Conservation (phyloP, 1,140 invertebrate species). For the Acromyrmex charruanus region DNA sequence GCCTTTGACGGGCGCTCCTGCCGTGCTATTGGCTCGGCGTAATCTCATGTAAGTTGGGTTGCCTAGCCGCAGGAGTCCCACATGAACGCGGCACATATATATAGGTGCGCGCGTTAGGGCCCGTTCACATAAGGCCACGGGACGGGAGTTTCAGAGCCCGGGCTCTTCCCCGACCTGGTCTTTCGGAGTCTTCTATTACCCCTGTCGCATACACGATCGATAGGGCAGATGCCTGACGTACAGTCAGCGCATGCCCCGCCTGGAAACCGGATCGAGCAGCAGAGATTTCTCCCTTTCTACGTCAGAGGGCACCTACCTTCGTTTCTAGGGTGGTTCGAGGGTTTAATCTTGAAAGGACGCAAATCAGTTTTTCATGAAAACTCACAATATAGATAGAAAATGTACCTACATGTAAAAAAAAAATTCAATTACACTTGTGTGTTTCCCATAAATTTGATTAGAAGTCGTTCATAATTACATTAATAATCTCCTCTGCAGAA, state of each 20-base stretch:
- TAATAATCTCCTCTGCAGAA: neutral
- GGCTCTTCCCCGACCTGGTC: slow-evolving; percentile 46
- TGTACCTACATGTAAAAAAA: too few relatives aligned
- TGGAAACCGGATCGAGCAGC: neutral
- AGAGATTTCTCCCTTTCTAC: slow-evolving; percentile 66
- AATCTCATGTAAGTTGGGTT: slow-evolving; percentile 85
- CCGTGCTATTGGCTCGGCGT: slow-evolving; percentile 83
- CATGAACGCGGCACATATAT: slow-evolving; percentile 65
- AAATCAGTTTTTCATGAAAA: slow-evolving; percentile 35
- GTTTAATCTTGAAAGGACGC: neutral
- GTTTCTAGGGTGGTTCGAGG: slow-evolving; percentile 70
- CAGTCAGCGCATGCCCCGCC: slow-evolving; percentile 80
- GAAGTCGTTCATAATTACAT: neutral
- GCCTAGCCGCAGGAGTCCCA: slow-evolving; percentile 82
- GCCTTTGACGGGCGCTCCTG: slow-evolving; percentile 84
- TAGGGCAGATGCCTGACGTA: slow-evolving; percentile 84
- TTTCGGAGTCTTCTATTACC: slow-evolving; percentile 53
- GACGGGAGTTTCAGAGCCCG: slow-evolving; percentile 11
- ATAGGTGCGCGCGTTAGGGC: slow-evolving; percentile 68
- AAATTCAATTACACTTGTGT: neutral
- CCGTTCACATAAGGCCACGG: slow-evolving; percentile 27
- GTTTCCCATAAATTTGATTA: neutral
- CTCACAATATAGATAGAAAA: neutral
- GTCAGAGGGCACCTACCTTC: slow-evolving; percentile 78
- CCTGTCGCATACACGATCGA: slow-evolving; percentile 80